Evolutionary conservation across 2,113 vertebrate genomes (phyloP).

Genomic region (Polypterus bichir): DNA sequence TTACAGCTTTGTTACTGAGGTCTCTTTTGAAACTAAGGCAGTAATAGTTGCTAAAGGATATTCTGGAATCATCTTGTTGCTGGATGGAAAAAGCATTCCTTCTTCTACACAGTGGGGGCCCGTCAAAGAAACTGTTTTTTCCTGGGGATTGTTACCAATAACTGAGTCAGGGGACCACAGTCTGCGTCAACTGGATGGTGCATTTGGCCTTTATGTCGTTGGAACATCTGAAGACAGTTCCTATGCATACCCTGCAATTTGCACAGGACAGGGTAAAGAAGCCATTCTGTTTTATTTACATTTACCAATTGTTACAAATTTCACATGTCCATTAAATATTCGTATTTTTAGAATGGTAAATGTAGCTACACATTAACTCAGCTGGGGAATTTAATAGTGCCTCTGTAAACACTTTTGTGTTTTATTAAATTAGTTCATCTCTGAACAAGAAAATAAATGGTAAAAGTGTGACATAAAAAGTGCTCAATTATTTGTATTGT

Average conservation of each 20-base stretch:
- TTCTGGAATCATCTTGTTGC: neutral
- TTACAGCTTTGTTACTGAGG: neutral
- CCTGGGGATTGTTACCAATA: neutral
- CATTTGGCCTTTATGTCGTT: neutral
- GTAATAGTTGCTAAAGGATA: neutral
- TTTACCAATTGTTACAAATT: no score
- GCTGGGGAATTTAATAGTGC: no score
- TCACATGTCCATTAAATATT: no score
- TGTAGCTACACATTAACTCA: no score
- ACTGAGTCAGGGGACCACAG: neutral
- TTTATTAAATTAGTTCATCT: no score
- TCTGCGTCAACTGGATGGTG: neutral
- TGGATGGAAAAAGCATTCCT: neutral
- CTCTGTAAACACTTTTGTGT: no score
- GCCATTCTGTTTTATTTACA: no score
- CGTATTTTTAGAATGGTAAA: no score
- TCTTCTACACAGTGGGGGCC: neutral
- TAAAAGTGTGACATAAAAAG: no score
- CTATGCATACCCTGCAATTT: neutral
- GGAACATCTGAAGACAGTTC: neutral
- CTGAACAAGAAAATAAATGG: no score
- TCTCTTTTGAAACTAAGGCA: neutral
- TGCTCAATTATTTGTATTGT: no score
- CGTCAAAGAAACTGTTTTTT: neutral
- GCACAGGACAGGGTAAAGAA: neutral